Conservation (phyloP, 2,888 invertebrate genomes). For the Adineta ricciae region DNA sequence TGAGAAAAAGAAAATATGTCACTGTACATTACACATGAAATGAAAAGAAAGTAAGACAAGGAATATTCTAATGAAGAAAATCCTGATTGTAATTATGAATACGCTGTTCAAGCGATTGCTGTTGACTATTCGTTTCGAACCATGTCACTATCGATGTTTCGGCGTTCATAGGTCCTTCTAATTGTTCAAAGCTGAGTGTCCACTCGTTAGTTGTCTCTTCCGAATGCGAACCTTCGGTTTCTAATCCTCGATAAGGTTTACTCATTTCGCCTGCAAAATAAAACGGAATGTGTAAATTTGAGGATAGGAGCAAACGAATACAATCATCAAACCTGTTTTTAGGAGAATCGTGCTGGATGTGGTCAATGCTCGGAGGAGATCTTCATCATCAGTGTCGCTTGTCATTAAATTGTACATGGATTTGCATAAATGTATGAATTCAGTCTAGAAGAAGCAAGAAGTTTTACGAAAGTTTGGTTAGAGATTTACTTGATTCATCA, state of each 20-base stretch:
- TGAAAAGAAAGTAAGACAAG: neutral
- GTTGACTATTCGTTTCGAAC: neutral
- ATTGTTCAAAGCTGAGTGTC: conserved; percentile 14
- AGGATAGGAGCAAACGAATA: neutral
- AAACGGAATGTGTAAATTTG: neutral
- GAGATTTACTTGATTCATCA: neutral
- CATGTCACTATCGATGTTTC: neutral
- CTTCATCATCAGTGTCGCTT: neutral
- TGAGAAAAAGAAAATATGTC: neutral
- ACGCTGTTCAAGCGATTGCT: neutral
- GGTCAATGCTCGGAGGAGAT: neutral
- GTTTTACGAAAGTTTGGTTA: too few relatives aligned
- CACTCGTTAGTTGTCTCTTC: neutral
- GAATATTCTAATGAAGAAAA: neutral
- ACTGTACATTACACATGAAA: neutral
- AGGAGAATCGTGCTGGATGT: neutral
- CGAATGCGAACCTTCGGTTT: neutral
- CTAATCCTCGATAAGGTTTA: neutral
- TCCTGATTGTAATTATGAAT: conserved; percentile 16
- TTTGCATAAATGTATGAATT: conserved; percentile 11
- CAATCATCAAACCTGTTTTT: neutral
- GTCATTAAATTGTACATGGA: neutral
- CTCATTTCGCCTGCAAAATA: neutral
- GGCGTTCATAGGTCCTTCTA: neutral
- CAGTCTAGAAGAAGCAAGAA: neutral